Conservation (phyloP, 2,113 vertebrate genomes). For the Pardalotus punctatus region DNA sequence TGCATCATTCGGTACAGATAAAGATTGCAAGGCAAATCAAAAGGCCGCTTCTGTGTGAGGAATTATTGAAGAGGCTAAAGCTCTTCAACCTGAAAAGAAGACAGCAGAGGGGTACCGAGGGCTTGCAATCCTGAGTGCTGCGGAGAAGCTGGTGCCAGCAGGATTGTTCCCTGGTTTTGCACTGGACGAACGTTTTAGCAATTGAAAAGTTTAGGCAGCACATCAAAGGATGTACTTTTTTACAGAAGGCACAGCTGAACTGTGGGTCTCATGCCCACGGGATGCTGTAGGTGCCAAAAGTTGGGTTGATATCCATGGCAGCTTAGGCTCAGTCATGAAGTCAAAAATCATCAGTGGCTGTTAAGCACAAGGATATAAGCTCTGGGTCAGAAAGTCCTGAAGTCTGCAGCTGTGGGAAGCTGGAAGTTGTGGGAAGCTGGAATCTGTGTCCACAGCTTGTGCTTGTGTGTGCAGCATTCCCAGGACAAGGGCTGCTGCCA, state of each 20-base stretch:
- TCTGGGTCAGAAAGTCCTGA: background rate
- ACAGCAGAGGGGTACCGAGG: background rate
- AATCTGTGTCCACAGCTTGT: background rate
- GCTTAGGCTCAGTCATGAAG: background rate
- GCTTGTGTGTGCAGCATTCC: background rate
- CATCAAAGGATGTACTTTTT: background rate
- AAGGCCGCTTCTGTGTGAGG: background rate
- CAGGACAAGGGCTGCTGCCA: background rate
- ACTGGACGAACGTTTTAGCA: background rate
- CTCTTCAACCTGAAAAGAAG: background rate
- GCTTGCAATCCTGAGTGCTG: background rate
- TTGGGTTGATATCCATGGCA: background rate
- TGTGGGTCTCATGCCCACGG: background rate
- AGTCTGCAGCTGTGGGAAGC: background rate
- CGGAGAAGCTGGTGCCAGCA: background rate
- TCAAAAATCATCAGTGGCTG: background rate
- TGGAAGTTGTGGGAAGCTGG: background rate
- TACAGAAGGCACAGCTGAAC: background rate
- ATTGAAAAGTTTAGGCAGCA: background rate
- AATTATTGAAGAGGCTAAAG: slow-evolving; percentile 3
- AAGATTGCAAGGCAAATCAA: slow-evolving; percentile 22
- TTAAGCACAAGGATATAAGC: background rate
- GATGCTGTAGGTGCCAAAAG: background rate
- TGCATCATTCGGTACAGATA: background rate
- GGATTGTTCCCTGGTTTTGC: background rate